Percentiles rank a stretch among this genome's conserved stretches.
Evolutionary conservation across 2,797 vertebrate genomes (phyloP).

Genomic region (Kryptopterus vitreolus): DNA sequence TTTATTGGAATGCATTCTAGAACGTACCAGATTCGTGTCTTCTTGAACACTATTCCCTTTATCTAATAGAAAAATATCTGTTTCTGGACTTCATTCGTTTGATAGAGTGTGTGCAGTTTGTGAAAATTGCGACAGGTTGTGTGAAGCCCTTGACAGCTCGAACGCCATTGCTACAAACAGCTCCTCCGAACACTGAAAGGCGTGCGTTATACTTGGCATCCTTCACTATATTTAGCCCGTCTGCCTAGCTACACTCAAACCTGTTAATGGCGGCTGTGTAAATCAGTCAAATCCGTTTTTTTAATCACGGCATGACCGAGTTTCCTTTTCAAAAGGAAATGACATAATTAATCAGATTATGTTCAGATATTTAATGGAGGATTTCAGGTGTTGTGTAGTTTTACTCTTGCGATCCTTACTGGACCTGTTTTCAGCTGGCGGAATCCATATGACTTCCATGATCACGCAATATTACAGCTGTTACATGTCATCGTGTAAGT

Average conservation of each 20-base stretch:
- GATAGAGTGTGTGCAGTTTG: neutral
- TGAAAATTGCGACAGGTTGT: neutral
- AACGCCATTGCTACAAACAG: too few species aligned
- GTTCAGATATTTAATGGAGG: neutral
- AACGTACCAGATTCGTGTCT: neutral
- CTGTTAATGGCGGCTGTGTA: neutral
- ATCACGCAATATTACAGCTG: too few species aligned
- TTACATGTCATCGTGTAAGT: too few species aligned
- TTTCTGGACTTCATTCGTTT: neutral
- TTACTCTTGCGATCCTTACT: neutral
- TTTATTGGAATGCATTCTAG: too few species aligned
- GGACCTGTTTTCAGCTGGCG: neutral
- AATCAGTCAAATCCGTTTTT: neutral
- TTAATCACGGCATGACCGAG: neutral
- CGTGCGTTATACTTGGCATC: neutral
- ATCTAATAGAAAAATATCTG: neutral
- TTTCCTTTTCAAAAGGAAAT: neutral
- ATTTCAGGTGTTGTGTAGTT: neutral
- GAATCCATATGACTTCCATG: too few species aligned
- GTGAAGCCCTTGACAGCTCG: too few species aligned
- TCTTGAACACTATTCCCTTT: neutral
- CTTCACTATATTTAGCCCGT: neutral
- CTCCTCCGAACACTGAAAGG: neutral
- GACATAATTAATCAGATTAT: neutral
- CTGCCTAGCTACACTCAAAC: neutral